Conservation (phyloP, 1,140 invertebrate species). For the Lordiphosa stackelbergi region DNA sequence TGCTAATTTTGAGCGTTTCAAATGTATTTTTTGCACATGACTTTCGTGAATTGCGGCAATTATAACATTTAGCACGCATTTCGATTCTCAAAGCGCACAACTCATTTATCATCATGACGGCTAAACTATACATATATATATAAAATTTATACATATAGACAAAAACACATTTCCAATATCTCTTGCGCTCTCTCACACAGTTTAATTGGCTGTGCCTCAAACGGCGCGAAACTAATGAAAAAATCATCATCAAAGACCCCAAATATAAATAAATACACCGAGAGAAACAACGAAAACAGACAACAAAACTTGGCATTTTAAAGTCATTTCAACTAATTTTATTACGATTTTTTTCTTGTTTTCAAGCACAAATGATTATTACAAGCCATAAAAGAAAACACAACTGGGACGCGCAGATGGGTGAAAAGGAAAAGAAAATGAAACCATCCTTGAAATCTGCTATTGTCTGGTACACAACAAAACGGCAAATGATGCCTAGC, state of each 20-base stretch:
- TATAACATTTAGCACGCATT: constrained; percentile 68
- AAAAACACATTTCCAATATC: constrained; percentile 37
- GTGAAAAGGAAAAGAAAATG: constrained; percentile 50
- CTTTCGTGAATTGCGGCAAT: constrained; percentile 60
- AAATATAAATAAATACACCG: constrained; percentile 19
- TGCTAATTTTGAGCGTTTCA: constrained; percentile 46
- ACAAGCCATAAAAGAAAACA: constrained; percentile 53
- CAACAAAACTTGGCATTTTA: constrained; percentile 56
- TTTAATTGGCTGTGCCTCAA: constrained; percentile 59
- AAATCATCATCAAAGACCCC: constrained; percentile 50
- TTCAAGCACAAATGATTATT: constrained; percentile 63
- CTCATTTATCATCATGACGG: constrained; percentile 53
- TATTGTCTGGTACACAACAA: background rate
- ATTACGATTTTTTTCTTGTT: constrained; percentile 44
- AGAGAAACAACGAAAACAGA: background rate
- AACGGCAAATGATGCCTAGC: constrained; percentile 3
- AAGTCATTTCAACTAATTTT: constrained; percentile 70
- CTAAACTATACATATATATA: constrained; percentile 13
- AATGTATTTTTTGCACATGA: constrained; percentile 37
- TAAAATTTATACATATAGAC: constrained; percentile 2
- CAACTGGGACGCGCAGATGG: constrained; percentile 20
- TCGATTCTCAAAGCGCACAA: constrained; percentile 27
- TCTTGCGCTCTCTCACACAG: constrained; percentile 12
- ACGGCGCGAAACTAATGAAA: constrained; percentile 64
- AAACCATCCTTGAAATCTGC: constrained; percentile 64